Evolutionary conservation across 2,113 vertebrate genomes (phyloP).

Genomic region (Pseudopodoces humilis): DNA sequence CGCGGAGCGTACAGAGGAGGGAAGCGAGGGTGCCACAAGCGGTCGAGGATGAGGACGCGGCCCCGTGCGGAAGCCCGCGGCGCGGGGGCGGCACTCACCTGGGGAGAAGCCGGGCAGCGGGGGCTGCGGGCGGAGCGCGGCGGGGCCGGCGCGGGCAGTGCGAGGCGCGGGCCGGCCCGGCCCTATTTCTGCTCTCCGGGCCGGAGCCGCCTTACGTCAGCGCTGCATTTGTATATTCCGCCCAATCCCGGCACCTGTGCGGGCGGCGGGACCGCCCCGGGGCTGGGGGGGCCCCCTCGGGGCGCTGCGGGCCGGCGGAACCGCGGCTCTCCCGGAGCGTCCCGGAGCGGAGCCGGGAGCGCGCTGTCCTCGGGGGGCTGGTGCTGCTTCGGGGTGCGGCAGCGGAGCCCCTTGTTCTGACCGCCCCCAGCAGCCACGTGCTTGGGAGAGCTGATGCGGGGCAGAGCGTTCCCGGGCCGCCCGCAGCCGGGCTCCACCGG

Average conservation of each 20-base stretch:
- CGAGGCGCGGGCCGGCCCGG: constrained; percentile 71
- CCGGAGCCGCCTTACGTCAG: constrained; percentile 87
- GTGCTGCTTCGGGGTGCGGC: neutral
- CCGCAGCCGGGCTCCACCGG: neutral
- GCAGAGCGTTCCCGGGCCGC: too few relatives aligned
- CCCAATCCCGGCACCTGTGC: constrained; percentile 80
- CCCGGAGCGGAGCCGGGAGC: neutral
- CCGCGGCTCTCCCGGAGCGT: neutral
- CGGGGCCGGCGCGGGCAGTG: neutral
- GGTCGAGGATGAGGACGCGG: neutral
- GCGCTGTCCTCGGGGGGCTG: too few relatives aligned
- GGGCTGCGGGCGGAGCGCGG: neutral
- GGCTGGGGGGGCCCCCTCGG: neutral
- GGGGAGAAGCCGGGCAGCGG: neutral
- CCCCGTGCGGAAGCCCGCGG: too few relatives aligned
- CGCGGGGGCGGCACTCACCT: neutral
- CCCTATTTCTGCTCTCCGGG: constrained; percentile 87
- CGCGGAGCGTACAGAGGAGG: neutral
- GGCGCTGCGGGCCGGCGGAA: neutral
- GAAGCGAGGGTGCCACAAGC: neutral
- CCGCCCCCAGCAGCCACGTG: neutral
- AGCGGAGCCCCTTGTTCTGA: neutral
- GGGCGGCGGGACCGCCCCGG: neutral
- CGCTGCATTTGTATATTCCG: constrained; percentile 73
- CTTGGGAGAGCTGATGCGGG: neutral